Evolutionary conservation across 1,140 invertebrate genomes (phyloP).

Genomic region (Gonatopus flavifemur): DNA sequence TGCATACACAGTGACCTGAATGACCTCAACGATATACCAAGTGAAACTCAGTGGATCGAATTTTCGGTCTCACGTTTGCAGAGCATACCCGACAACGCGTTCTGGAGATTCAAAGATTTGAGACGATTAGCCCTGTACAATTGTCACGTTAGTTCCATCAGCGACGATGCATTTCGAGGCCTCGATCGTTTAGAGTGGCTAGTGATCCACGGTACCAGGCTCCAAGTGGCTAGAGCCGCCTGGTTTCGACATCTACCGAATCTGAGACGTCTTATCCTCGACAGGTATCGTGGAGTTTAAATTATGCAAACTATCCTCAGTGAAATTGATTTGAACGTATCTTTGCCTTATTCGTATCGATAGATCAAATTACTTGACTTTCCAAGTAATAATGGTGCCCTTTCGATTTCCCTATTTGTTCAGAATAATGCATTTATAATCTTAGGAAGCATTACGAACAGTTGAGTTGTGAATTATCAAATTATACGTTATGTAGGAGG

Average conservation of each 20-base stretch:
- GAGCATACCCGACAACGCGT: constrained; percentile 27
- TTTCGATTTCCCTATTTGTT: too few relatives aligned
- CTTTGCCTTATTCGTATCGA: too few relatives aligned
- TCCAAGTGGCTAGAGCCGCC: constrained; percentile 18
- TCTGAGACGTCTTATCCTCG: constrained; percentile 26
- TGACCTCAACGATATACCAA: constrained; percentile 31
- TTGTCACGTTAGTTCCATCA: constrained; percentile 30
- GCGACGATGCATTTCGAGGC: constrained; percentile 29
- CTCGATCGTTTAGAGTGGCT: constrained; percentile 34
- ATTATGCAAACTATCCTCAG: too few relatives aligned
- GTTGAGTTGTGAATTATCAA: too few relatives aligned
- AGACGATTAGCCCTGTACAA: constrained; percentile 37
- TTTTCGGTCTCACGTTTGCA: constrained; percentile 38
- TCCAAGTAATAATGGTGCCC: too few relatives aligned
- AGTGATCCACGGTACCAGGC: constrained; percentile 32
- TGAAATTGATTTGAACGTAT: too few relatives aligned
- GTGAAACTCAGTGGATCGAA: constrained; percentile 40
- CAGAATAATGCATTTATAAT: too few relatives aligned
- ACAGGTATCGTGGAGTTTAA: constrained; percentile 23
- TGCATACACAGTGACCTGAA: constrained; percentile 32
- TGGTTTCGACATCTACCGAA: constrained; percentile 31
- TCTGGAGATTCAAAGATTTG: constrained; percentile 27
- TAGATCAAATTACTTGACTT: too few relatives aligned
- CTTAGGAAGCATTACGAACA: too few relatives aligned
- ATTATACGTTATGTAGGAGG: too few relatives aligned